Evolutionary conservation across 2,888 invertebrate species (phyloP), one percentile per base, ranked within the genome.

Genomic region (Gerosis bhagava): DNA sequence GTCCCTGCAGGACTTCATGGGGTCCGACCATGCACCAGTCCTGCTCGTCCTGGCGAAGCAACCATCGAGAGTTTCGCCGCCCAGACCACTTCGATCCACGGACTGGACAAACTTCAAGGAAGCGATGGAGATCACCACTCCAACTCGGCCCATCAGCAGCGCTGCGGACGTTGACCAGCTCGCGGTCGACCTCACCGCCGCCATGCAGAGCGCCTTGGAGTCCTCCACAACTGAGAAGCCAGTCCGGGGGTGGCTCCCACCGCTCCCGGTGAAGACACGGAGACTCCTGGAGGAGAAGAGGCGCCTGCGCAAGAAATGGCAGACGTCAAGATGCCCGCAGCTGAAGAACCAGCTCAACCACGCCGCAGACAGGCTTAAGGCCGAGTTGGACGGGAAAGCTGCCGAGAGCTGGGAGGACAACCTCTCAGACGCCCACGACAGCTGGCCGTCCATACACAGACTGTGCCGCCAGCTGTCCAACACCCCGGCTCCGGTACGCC

Each of bases 251-350:
- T n/a, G 17, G 2, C 10, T 34, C 0, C 19, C 32, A 1, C 42
- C 42, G 44, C 49, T 49, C 4, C 46, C 47, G 0, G 0, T 2
- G 0, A 1, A n/a, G n/a, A n/a, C n/a, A n/a, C n/a, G n/a, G n/a
- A n/a, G n/a, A n/a, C n/a, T n/a, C n/a, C n/a, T n/a, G n/a, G n/a
- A n/a, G n/a, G n/a, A n/a, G n/a, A n/a, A n/a, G n/a, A n/a, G n/a
- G n/a, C n/a, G n/a, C n/a, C 32, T 41, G 3, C 24, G 41, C 5
- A 34, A 24, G 5, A 34, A 16, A 15, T 58, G 51, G 53, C 49
- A 36, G 22, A 1, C 5, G 1, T 22, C 50, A 0, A 25, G 49
- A 4, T 44, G 50, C 17, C 58, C 50, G 1, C 11, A 17, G 5
- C 19, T 46, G 5, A 53, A 49, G 16, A 15, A n/a, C n/a, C n/a